A percentile compares a stretch with the other conserved stretches of the same genome.
phyloP scores from a whole-genome alignment of 2,113 vertebrate species.

The Copsychus sechellarum region DNA sequence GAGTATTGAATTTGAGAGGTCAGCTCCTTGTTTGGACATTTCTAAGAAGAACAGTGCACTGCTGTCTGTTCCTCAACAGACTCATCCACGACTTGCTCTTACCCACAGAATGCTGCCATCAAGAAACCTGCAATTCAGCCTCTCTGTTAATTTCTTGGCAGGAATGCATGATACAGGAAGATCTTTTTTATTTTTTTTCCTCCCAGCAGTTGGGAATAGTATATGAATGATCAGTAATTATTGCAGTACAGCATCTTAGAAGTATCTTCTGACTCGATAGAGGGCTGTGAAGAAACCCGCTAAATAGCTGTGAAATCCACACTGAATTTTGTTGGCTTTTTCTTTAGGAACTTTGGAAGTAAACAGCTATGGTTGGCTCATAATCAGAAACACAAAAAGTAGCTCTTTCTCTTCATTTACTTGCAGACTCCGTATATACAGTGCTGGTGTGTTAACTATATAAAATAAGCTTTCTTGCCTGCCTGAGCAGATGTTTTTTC shows the following conservation, averaged over 20 bases:
- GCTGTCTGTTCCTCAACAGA: not conserved
- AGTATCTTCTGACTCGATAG: not conserved
- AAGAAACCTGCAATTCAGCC: not conserved
- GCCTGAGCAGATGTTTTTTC: not conserved
- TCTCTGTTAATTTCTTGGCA: not conserved
- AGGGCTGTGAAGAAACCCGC: not conserved
- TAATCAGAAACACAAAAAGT: not conserved
- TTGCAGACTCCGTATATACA: not conserved
- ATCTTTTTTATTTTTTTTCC: rapidly evolving
- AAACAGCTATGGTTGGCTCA: not conserved
- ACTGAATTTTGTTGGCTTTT: not conserved
- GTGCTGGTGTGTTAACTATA: not conserved
- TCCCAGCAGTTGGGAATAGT: not conserved
- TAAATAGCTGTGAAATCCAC: not conserved
- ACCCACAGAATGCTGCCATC: not conserved
- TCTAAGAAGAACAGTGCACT: not conserved
- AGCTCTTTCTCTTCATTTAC: not conserved
- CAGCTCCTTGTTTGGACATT: constrained; percentile 58
- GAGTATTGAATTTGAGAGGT: not conserved
- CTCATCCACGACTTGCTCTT: not conserved
- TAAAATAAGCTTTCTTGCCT: not conserved
- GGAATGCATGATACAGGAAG: not conserved
- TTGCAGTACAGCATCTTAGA: not conserved
- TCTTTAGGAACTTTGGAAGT: not conserved
- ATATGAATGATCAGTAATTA: not conserved